phyloP scores from a whole-genome alignment of 2,888 invertebrate species.

The Odontothrips loti region DNA sequence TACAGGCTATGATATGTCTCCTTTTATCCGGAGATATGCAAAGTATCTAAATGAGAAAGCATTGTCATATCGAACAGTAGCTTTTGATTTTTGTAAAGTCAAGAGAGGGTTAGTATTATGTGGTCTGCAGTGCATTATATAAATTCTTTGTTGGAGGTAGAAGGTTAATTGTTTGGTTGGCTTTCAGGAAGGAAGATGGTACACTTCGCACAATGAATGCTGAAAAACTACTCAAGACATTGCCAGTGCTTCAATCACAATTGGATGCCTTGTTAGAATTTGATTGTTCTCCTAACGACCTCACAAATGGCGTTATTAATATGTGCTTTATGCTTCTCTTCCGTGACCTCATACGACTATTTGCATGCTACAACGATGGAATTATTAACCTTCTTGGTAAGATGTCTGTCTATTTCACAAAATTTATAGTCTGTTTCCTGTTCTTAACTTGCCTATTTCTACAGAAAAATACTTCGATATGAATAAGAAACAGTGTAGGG shows the following conservation, averaged over 20 bases:
- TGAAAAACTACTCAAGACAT: slow-evolving; percentile 92
- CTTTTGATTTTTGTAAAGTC: slow-evolving; percentile 99
- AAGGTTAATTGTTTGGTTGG: slow-evolving; percentile 33
- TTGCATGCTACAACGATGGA: slow-evolving; percentile 99
- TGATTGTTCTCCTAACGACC: slow-evolving; percentile 93
- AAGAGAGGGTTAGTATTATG: slow-evolving; percentile 80
- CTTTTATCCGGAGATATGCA: slow-evolving; percentile 96
- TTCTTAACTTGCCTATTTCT: slow-evolving; percentile 22
- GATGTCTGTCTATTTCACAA: slow-evolving; percentile 31
- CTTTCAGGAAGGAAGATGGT: slow-evolving; percentile 89
- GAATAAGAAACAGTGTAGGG: slow-evolving; percentile 98
- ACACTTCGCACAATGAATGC: slow-evolving; percentile 94
- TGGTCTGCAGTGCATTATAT: slow-evolving; percentile 28
- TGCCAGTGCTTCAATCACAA: slow-evolving; percentile 93
- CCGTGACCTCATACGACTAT: slow-evolving; percentile 96
- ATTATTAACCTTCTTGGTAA: slow-evolving; percentile 91
- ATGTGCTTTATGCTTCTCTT: slow-evolving; percentile 99
- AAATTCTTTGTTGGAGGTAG: neutral
- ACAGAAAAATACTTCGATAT: slow-evolving; percentile 98
- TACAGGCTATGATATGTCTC: slow-evolving; percentile 98
- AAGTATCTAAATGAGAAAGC: slow-evolving; percentile 99
- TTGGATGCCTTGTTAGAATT: slow-evolving; percentile 94
- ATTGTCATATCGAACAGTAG: slow-evolving; percentile 94
- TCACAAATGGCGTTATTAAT: slow-evolving; percentile 97
- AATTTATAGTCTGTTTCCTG: neutral